A percentile compares a stretch with the other conserved stretches of the same genome.
Conservation (phyloP, 2,797 vertebrate species). For the Siniperca undulata region DNA sequence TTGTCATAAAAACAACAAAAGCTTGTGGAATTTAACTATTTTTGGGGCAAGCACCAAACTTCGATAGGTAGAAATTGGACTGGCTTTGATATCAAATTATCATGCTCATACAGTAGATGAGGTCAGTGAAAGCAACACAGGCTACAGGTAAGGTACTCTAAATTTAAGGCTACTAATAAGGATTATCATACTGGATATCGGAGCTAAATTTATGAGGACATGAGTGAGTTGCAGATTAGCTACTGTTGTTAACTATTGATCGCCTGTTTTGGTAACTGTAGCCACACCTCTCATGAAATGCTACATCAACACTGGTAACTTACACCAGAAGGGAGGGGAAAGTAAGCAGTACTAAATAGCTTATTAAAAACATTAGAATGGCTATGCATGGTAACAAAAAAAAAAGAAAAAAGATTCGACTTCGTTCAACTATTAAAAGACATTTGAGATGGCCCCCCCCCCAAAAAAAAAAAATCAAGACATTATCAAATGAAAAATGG, state of each 20-base stretch:
- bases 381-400: slow-evolving; percentile 22
- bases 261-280: slow-evolving; percentile 42
- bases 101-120: slow-evolving; percentile 46
- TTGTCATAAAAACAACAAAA: slow-evolving; percentile 77
- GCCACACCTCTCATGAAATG: slow-evolving; percentile 56
- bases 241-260: slow-evolving; percentile 40
- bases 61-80: slow-evolving; percentile 32
- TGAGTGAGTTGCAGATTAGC: slow-evolving; percentile 40
- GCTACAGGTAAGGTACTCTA: slow-evolving; percentile 63
- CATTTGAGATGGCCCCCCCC: too few species aligned
- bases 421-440: too few species aligned
- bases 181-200: background rate
- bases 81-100: slow-evolving; percentile 33
- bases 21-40: slow-evolving; percentile 35
- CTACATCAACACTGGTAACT: slow-evolving; percentile 64
- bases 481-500: too few species aligned
- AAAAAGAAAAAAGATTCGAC: background rate
- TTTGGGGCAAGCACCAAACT: slow-evolving; percentile 28
- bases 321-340: slow-evolving; percentile 35
- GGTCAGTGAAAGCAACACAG: slow-evolving; percentile 48
- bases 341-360: slow-evolving; percentile 35
- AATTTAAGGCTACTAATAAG: slow-evolving; percentile 71
- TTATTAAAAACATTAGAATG: slow-evolving; percentile 43
- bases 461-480: too few species aligned
- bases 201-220: slow-evolving; percentile 29